Evolutionary conservation across 1,140 invertebrate genomes (phyloP).

Genomic region (Danaus plexippus): DNA sequence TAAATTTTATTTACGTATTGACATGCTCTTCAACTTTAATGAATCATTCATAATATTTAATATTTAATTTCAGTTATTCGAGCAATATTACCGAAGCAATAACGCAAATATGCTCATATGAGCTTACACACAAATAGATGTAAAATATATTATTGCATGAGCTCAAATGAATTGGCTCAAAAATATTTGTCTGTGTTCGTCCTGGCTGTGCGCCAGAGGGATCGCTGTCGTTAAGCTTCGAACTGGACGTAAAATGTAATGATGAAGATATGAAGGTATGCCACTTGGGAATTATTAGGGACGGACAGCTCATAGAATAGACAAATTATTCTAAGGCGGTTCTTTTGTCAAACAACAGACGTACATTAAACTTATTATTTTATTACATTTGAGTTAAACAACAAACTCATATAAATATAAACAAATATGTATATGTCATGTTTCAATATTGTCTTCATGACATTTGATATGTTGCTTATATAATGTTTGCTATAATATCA

Average conservation of each 20-base stretch:
- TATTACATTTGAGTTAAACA: too few species aligned
- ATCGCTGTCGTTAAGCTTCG: slow-evolving; percentile 54
- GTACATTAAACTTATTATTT: neutral
- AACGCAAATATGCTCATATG: slow-evolving; percentile 18
- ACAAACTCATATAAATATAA: too few species aligned
- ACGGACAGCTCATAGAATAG: too few species aligned
- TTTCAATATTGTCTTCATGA: too few species aligned
- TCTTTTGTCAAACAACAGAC: slow-evolving; percentile 5
- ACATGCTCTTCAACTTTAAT: too few species aligned
- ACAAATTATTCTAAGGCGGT: too few species aligned
- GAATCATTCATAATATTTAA: too few species aligned
- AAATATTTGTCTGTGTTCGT: slow-evolving; percentile 63
- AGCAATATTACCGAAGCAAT: slow-evolving; percentile 5
- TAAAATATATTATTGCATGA: slow-evolving; percentile 25
- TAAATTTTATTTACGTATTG: too few species aligned
- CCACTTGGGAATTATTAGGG: neutral
- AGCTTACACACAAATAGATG: slow-evolving; percentile 25
- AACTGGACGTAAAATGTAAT: slow-evolving; percentile 20
- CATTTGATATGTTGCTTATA: too few species aligned
- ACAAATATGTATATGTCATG: too few species aligned
- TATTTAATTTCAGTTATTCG: too few species aligned
- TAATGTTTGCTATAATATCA: neutral
- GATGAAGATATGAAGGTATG: slow-evolving; percentile 14
- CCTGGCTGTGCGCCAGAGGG: slow-evolving; percentile 50
- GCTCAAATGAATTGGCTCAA: slow-evolving; percentile 46